Evolutionary conservation across 2,113 vertebrate species (phyloP).

Genomic region (Mormoops blainvillei): DNA sequence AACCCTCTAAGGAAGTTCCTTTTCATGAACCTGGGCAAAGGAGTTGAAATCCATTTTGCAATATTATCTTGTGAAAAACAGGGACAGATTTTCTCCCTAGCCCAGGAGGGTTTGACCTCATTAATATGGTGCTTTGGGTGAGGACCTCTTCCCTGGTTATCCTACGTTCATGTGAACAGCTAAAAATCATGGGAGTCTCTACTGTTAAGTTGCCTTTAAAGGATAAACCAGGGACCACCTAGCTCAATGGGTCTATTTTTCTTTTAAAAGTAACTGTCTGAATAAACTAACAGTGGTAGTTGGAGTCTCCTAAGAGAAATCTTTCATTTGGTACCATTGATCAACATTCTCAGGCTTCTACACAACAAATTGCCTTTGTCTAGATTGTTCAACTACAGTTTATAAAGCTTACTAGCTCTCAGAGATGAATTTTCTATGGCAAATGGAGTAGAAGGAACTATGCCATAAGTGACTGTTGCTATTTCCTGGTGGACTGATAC

Average conservation of each 20-base stretch:
- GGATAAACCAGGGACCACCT: slow-evolving; percentile 39
- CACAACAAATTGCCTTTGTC: background rate
- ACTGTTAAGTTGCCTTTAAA: background rate
- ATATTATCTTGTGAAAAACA: slow-evolving; percentile 7
- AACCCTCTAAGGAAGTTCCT: background rate
- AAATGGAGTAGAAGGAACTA: slow-evolving; percentile 7
- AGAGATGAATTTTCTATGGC: slow-evolving; percentile 4
- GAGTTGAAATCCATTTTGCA: background rate
- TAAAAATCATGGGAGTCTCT: background rate
- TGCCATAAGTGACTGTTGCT: background rate
- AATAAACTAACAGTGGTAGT: background rate
- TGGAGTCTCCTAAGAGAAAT: background rate
- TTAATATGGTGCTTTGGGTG: background rate
- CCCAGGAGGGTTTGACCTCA: background rate
- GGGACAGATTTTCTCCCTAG: background rate
- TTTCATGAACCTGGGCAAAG: background rate
- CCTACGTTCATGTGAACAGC: background rate
- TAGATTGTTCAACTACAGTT: slow-evolving; percentile 29
- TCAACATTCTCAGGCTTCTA: background rate
- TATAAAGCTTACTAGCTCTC: slow-evolving; percentile 26
- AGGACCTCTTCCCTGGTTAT: slow-evolving; percentile 2
- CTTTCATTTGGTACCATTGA: background rate
- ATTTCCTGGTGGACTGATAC: background rate
- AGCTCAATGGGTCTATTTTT: slow-evolving; percentile 46
- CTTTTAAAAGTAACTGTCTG: slow-evolving; percentile 11